Evolutionary conservation across 2,797 vertebrate genomes (phyloP), one percentile per base, ranked within the genome.

Genomic region (Chromobotia macracanthus): DNA sequence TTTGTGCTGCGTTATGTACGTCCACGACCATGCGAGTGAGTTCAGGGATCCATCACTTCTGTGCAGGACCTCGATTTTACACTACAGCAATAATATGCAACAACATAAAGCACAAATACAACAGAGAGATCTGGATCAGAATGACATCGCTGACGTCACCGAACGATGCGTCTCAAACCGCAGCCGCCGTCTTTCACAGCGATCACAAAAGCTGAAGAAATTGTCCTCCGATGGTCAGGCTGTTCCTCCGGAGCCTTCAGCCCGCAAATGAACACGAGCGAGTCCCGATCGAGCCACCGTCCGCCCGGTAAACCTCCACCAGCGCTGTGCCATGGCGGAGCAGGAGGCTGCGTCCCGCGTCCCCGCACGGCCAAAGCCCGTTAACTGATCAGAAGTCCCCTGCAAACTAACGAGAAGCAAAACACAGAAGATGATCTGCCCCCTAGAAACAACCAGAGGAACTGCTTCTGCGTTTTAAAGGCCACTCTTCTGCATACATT

Each of bases 361-460:
- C 79, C 83, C 82, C 68, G 56, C 56, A 64, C 38, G 79, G 66
- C 81, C 81, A 68, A 68, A 55, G 61, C 82, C 72, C 78, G 44
- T 35, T 67, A 75, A 81, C 72, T 56, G 70, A 76, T 71, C 72
- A 75, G 72, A 71, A 70, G 21, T 80, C 70, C 71, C 74, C 82
- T 82, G 82, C 82, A 84, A 64, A 79, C 75, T 78, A 73, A 80
- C n/a, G 64, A 56, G 65, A 74, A 19, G 80, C 13, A 61, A 74
- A 19, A 81, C 13, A 61, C 64, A 31, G 79, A 77, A 75, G 31
- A 3, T 31, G 31, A 66, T 87, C 88, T 87, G 89, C 89, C 91
- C 88, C 89, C 88, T 85, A 86, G 79, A 89, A 80, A 46, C 86
- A 84, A 68, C 75, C 77, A 72, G 68, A 86, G 86, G 84, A 68